These are phyloP conservation scores for Orthonychiurus folsomi DNA, from an alignment of 2,888 invertebrate species.

Conservation along the genomic window DNA sequence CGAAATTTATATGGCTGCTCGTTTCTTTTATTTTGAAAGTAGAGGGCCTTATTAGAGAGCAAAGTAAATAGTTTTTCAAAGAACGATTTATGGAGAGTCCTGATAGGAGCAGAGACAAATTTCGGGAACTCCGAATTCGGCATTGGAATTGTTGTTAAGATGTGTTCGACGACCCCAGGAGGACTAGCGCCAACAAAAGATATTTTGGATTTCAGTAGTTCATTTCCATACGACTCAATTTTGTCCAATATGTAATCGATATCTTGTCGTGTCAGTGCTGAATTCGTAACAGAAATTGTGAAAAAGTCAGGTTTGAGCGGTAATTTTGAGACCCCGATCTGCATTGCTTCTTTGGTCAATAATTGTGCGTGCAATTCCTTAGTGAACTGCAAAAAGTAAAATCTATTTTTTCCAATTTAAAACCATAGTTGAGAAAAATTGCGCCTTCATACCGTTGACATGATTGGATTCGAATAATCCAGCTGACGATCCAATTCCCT, in stretches of 20 bases:
- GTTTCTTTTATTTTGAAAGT: constrained; percentile 13
- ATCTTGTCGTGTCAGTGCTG: neutral
- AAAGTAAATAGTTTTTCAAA: constrained; percentile 14
- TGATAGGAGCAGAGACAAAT: constrained; percentile 15
- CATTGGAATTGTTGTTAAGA: constrained; percentile 6
- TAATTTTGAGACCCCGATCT: neutral
- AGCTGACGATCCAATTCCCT: neutral
- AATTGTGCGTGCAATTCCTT: neutral
- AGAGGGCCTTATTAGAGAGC: constrained; percentile 10
- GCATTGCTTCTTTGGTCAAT: neutral
- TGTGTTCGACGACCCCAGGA: no score
- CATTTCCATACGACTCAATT: neutral
- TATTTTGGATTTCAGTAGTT: neutral
- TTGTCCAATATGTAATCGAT: constrained; percentile 4
- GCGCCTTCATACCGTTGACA: neutral
- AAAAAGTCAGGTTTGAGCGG: neutral
- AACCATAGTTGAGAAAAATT: neutral
- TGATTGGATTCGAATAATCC: neutral
- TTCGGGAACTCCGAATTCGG: constrained; percentile 8
- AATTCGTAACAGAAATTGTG: constrained; percentile 3
- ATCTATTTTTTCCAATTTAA: neutral
- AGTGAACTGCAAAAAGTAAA: constrained; percentile 2
- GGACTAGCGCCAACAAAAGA: neutral
- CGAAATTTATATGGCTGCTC: constrained; percentile 4
- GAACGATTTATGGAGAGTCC: constrained; percentile 5